phyloP scores from a whole-genome alignment of 2,797 vertebrate species.

The Alosa sapidissima region DNA sequence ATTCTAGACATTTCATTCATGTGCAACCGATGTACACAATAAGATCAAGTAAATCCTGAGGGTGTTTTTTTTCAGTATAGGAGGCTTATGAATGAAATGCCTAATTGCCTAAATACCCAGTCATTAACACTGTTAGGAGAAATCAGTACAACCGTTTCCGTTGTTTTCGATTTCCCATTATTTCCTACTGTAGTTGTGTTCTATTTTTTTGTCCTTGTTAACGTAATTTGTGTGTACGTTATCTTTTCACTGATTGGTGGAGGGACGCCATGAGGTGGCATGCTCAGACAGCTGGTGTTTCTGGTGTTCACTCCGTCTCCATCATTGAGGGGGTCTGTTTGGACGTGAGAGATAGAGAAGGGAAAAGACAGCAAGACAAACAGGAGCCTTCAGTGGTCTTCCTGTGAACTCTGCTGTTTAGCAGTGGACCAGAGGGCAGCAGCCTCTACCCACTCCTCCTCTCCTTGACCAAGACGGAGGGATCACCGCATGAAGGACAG shows the following conservation, averaged over 20 bases:
- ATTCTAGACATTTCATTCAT: too few species aligned
- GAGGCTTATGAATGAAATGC: slow-evolving; percentile 49
- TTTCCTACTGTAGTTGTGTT: too few species aligned
- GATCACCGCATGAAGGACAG: slow-evolving; percentile 20
- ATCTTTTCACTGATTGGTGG: background rate
- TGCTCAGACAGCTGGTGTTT: background rate
- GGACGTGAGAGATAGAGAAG: background rate
- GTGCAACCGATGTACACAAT: too few species aligned
- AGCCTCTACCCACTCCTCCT: background rate
- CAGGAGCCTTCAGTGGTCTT: background rate
- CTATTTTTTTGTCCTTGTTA: background rate
- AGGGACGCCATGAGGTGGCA: background rate
- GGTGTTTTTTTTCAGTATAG: slow-evolving; percentile 8
- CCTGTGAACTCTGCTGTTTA: slow-evolving; percentile 35
- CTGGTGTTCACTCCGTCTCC: background rate
- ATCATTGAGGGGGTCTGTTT: background rate
- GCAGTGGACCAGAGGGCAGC: slow-evolving; percentile 25
- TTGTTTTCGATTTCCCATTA: too few species aligned
- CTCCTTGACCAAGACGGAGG: slow-evolving; percentile 39
- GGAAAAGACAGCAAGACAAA: background rate
- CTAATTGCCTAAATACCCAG: slow-evolving; percentile 24
- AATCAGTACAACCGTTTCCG: background rate
- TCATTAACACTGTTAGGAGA: background rate
- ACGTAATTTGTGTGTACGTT: background rate
- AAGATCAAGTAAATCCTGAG: too few species aligned